Evolutionary conservation across 2,888 invertebrate species (phyloP), one percentile per base, ranked within the genome.

Genomic region (Melieria picta): DNA sequence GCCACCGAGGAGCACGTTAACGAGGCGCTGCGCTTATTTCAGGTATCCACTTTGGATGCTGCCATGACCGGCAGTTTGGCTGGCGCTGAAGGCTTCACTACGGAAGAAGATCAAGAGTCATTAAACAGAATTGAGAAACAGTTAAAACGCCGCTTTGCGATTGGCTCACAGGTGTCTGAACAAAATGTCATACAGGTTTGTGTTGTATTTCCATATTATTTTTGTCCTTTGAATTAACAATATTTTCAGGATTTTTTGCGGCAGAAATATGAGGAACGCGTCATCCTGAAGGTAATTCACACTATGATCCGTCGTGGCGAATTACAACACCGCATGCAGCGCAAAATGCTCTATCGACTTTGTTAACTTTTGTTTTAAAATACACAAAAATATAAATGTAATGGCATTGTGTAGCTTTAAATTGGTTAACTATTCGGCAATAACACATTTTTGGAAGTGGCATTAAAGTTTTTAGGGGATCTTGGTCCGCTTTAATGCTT

Each of bases 131-230:
- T 99, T 76, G 99, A 99, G 85, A 95, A 93, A 82, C 98, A 99
- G 85, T 85, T 99, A 72, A 99, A 98, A 87, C 91, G 94, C 69
- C 90, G 98, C 72, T 98, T 98, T 86, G 94, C 96, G 0, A 93
- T 98, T 76, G 98, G 98, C n/a, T 94, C 96, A 0, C 97, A 97
- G 88, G 96, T 98, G 0, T 97, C 98, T 0, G 96, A 98, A 84
- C 94, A 96, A 83, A 94, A 93, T 76, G 96, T 99, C 77, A 89
- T 99, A 47, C 94, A 96, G 80, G 86, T 87, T 71, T 16, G 11
- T 55, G 42, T 45, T 58, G n/a, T 10, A 9, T 9, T 46, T 47
- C 7, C 9, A 46, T 63, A 9, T 5, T 63, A 48, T 63, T 63
- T 10, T 68, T 60, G n/a, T 43, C 11, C 13, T 16, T 56, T 43